These are phyloP conservation scores for Lateolabrax maculatus DNA, from an alignment of 2,797 vertebrate genomes.

Conservation along the genomic window DNA sequence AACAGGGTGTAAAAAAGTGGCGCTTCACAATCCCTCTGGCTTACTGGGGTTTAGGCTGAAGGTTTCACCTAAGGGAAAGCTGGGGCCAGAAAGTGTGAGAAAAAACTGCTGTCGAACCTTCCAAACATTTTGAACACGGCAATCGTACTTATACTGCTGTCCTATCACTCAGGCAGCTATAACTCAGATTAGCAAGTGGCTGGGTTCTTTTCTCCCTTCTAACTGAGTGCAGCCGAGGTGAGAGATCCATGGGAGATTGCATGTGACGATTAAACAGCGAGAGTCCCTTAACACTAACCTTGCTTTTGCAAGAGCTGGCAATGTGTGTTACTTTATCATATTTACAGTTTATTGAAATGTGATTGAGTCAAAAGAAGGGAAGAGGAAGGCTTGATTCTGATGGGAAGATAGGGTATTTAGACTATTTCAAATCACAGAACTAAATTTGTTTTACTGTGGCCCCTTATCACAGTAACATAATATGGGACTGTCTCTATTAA, in stretches of 20 bases:
- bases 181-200: slow-evolving; percentile 24
- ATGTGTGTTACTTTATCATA: slow-evolving; percentile 25
- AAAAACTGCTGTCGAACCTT: slow-evolving; percentile 16
- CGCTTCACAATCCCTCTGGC: slow-evolving; percentile 37
- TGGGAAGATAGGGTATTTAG: background rate
- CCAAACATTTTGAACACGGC: background rate
- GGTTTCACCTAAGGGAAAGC: slow-evolving; percentile 30
- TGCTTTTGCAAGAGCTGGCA: slow-evolving; percentile 24
- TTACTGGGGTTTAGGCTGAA: slow-evolving; percentile 43
- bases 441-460: background rate
- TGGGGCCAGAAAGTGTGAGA: background rate
- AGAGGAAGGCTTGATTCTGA: background rate
- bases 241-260: slow-evolving; percentile 30
- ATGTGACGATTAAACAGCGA: slow-evolving; percentile 23
- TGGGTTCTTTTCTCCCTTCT: slow-evolving; percentile 7
- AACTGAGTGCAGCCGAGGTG: slow-evolving; percentile 20
- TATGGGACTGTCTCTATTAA: slow-evolving; percentile 10
- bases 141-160: slow-evolving; percentile 1
- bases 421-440: slow-evolving; percentile 18
- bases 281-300: background rate
- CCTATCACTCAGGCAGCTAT: slow-evolving; percentile 1
- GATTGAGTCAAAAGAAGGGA: slow-evolving; percentile 2
- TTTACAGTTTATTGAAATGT: slow-evolving; percentile 41
- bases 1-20: slow-evolving; percentile 47
- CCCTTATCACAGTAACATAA: slow-evolving; percentile 12